Base-by-base conservation (phyloP, 2,113 vertebrate species). In the Terrapene triunguis region DNA sequence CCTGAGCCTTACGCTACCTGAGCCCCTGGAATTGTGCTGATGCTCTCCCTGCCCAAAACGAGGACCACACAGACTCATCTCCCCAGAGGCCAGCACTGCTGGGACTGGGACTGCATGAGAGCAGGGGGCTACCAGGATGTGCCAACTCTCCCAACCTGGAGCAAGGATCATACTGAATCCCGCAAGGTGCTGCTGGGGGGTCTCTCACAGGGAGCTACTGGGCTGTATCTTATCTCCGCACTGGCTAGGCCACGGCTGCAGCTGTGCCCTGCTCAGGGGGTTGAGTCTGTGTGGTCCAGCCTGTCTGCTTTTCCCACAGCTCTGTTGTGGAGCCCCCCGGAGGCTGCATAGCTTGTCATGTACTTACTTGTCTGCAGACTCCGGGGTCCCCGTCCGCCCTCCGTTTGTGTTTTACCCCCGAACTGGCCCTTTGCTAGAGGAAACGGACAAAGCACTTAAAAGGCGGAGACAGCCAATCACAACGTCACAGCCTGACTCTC, bases 341-440 rank as follows among this genome's bases (percentile, higher is more conserved):
- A 65, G 82, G 53, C 85, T 89, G 84, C 72, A 27, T 24, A 81
- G 94, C 80, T 91, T 79, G 32, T 11, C 0, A 0, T 21, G 38
- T 85, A 57, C 57, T 87, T 84, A 59, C 27, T 57, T 27, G 55
- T 35, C 79, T 91, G 76, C 80, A 88, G 88, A 59, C 69, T 82
- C 69, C 14, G 69, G 88, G 65, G 29, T 80, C 53, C 76, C 92
- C 88, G 69, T 93, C 88, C 51, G 88, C 87, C 88, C 53, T 62
- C 87, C 29, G 82, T 65, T 85, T 76, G 48, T 50, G 65, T 91
- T 94, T 88, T 92, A 91, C 2, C 29, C 35, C 76, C 65, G 80
- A 86, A 90, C 88, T 84, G 88, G 92, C 88, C 92, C 92, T 90
- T 93, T 93, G 92, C 92, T 93, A 90, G 80, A 93, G 88, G 88